Conservation (phyloP, 2,888 invertebrate species). For the Tetanocera ferruginea region DNA sequence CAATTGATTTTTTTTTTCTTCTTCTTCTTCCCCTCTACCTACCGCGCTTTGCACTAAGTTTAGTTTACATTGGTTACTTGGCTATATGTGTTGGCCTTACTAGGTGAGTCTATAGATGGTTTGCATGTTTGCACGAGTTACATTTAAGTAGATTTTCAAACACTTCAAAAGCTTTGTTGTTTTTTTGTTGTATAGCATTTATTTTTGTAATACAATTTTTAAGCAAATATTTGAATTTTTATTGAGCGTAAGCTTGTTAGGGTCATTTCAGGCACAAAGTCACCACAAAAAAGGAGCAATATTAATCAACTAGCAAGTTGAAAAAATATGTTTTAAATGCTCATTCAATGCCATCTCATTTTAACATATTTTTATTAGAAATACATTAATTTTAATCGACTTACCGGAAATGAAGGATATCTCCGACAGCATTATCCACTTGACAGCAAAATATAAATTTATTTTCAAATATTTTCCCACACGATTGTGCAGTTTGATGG, state of each 20-base stretch:
- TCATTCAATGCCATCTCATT: too few species aligned
- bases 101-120: not conserved
- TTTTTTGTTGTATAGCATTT: slow-evolving; percentile 14
- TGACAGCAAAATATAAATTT: slow-evolving; percentile 82
- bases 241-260: not conserved
- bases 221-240: slow-evolving; percentile 3
- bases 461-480: slow-evolving; percentile 82
- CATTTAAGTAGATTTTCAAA: slow-evolving; percentile 17
- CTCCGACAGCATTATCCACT: slow-evolving; percentile 90
- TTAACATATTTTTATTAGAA: too few species aligned
- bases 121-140: not conserved
- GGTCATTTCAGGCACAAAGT: not conserved
- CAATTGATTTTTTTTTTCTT: slow-evolving; percentile 16
- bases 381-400: slow-evolving; percentile 45
- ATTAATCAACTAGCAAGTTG: slow-evolving; percentile 25
- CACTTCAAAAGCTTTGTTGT: not conserved
- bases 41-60: not conserved
- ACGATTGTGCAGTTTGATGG: slow-evolving; percentile 82
- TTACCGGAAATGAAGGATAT: slow-evolving; percentile 85
- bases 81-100: not conserved
- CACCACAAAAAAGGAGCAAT: not conserved
- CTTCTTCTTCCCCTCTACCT: not conserved
- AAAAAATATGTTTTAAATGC: too few species aligned
- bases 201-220: slow-evolving; percentile 20
- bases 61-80: not conserved